Conservation (phyloP, 2,888 invertebrate genomes). For the Leucoptera coffeella region DNA sequence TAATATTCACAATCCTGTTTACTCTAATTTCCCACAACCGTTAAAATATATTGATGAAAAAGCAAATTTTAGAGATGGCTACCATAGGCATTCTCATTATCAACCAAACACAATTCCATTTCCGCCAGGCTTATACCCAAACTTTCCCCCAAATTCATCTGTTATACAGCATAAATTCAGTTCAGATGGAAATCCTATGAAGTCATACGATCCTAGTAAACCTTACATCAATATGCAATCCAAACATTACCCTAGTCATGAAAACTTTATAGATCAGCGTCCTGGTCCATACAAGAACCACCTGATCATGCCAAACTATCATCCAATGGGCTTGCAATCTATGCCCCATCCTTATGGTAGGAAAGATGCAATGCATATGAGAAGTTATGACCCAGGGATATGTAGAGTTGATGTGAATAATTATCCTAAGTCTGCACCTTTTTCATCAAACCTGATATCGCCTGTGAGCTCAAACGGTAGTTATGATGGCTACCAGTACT, state of each 20-base stretch:
- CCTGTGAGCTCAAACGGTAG: constrained; percentile 39
- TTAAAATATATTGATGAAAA: constrained; percentile 33
- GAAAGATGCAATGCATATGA: constrained; percentile 25
- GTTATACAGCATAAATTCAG: too few relatives aligned
- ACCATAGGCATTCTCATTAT: constrained; percentile 22
- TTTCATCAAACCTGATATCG: constrained; percentile 34
- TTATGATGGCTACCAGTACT: constrained; percentile 29
- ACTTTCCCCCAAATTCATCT: too few relatives aligned
- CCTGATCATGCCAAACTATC: constrained; percentile 21
- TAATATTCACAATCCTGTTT: constrained; percentile 14
- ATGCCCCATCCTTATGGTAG: constrained; percentile 23
- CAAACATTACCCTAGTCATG: constrained; percentile 21
- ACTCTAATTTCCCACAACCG: constrained; percentile 21
- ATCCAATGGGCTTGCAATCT: constrained; percentile 20
- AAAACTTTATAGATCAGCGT: constrained; percentile 26
- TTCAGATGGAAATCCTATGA: too few relatives aligned
- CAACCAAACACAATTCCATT: too few relatives aligned
- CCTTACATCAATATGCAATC: constrained; percentile 18
- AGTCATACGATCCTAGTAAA: too few relatives aligned
- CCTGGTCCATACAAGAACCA: constrained; percentile 20
- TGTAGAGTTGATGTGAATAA: too few relatives aligned
- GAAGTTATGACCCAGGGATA: constrained; percentile 25
- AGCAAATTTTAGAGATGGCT: constrained; percentile 27
- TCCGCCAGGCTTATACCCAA: too few relatives aligned
- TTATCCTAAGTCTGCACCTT: constrained; percentile 28